phyloP scores from a whole-genome alignment of 37 sponge, comb jelly and placozoan species.

The Corticium candelabrum region DNA sequence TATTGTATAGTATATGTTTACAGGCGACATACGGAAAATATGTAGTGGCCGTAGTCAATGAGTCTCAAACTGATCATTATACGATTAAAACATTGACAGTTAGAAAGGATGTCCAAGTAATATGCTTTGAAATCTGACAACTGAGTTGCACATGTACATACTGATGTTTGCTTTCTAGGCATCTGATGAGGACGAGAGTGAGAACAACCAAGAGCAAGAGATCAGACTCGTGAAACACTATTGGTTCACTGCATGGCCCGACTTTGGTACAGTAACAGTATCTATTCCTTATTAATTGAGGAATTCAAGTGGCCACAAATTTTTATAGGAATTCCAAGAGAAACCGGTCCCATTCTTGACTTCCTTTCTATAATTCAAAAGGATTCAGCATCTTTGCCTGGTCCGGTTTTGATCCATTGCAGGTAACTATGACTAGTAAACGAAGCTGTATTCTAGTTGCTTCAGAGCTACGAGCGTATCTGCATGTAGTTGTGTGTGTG shows the following conservation, averaged over 20 bases:
- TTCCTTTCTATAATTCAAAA: conserved; percentile 3
- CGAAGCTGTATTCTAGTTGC: too few relatives aligned
- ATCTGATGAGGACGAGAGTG: background rate
- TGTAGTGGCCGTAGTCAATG: background rate
- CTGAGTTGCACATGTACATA: too few relatives aligned
- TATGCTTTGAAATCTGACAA: too few relatives aligned
- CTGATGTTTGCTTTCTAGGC: too few relatives aligned
- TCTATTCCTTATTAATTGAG: background rate
- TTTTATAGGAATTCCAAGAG: conserved; percentile 38
- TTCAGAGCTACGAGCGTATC: too few relatives aligned
- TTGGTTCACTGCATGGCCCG: conserved; percentile 52
- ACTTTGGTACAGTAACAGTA: conserved; percentile 23
- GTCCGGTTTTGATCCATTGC: background rate
- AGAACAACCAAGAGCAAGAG: conserved; percentile 13
- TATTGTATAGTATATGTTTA: too few relatives aligned
- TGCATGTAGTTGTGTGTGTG: too few relatives aligned
- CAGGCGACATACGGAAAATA: background rate
- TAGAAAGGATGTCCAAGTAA: too few relatives aligned
- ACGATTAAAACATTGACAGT: background rate
- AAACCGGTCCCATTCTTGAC: conserved; percentile 20
- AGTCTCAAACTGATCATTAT: background rate
- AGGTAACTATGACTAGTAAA: background rate
- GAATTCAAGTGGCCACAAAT: too few relatives aligned
- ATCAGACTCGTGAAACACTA: conserved; percentile 39
- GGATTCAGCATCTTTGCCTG: background rate